Conservation (phyloP, 2,797 vertebrate species). For the Halcyon leucocephala region DNA sequence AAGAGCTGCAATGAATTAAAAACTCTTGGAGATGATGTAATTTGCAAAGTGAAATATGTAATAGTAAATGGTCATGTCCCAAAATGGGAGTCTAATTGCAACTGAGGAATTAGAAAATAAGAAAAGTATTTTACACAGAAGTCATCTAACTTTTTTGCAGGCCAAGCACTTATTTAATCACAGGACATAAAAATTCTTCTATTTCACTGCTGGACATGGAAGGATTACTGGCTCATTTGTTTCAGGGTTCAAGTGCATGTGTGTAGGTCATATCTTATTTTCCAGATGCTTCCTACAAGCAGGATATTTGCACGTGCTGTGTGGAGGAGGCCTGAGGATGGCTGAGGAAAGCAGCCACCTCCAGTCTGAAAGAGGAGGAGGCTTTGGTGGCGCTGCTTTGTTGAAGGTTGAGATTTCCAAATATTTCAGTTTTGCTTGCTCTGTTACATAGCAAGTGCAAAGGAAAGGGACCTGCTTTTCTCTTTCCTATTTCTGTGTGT, state of each 20-base stretch:
- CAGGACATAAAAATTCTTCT: background rate
- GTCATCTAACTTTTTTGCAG: background rate
- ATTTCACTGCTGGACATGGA: background rate
- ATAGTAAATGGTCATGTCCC: background rate
- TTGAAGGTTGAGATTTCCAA: background rate
- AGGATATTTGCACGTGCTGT: background rate
- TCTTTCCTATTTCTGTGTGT: background rate
- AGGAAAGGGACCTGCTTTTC: background rate
- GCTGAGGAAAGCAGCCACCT: background rate
- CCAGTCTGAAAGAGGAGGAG: background rate
- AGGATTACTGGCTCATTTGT: background rate
- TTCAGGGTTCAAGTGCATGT: background rate
- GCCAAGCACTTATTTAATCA: background rate
- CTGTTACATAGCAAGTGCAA: background rate
- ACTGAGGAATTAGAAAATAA: background rate
- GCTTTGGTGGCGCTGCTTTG: background rate
- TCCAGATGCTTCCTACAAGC: background rate
- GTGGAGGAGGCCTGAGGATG: background rate
- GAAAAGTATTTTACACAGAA: background rate
- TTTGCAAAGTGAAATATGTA: background rate
- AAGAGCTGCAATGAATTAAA: background rate
- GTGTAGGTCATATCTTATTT: background rate
- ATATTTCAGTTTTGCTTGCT: background rate
- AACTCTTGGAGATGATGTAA: background rate
- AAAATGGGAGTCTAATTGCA: background rate